A percentile compares a stretch with the other conserved stretches of the same genome.
Conservation (phyloP, 2,113 vertebrate species). For the Hystrix cristata region DNA sequence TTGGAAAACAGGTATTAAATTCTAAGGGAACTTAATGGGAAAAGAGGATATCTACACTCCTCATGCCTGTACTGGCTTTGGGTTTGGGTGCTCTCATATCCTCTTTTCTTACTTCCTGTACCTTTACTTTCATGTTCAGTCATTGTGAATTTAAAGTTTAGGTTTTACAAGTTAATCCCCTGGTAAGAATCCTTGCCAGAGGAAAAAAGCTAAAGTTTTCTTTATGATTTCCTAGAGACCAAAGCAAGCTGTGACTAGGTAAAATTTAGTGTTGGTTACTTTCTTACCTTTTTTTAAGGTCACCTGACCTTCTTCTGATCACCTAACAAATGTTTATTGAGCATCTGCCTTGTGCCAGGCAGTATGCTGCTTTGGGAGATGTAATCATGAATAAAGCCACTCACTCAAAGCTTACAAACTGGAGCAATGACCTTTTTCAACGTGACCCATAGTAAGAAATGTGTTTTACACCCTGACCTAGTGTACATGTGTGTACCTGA, state of each 20-base stretch:
- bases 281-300: not conserved
- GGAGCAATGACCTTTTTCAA: slow-evolving; percentile 18
- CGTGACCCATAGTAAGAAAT: not conserved
- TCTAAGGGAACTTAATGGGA: not conserved
- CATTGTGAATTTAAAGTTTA: slow-evolving; percentile 49
- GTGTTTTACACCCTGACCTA: not conserved
- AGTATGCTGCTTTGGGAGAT: not conserved
- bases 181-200: not conserved
- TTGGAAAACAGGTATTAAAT: not conserved
- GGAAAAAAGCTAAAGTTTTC: not conserved
- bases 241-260: not conserved
- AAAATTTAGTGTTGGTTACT: slow-evolving; percentile 5
- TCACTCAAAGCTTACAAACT: not conserved
- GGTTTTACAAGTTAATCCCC: not conserved
- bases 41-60: not conserved
- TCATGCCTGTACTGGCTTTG: not conserved
- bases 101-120: not conserved
- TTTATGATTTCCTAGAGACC: not conserved
- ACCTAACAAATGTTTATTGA: not conserved
- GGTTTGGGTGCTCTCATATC: not conserved
- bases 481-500: not conserved
- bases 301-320: not conserved
- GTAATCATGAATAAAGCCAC: not conserved
- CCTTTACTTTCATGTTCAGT: slow-evolving; percentile 59
- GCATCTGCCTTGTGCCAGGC: not conserved